Conservation (phyloP, 2,797 vertebrate species). For the Chloroceryle amazona region DNA sequence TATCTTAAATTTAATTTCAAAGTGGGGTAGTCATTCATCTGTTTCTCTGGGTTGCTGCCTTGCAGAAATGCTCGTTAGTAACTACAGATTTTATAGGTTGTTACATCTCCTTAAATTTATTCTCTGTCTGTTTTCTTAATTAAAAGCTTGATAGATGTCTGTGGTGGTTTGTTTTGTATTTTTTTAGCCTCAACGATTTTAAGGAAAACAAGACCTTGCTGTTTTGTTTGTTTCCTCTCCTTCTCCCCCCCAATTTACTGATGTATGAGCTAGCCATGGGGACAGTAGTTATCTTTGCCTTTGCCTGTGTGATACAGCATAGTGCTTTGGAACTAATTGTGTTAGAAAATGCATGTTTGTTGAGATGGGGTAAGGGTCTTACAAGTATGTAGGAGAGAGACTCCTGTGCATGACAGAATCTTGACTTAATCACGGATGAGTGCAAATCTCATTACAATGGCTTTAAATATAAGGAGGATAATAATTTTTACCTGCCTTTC, state of each 20-base stretch:
- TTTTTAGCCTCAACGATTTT: neutral
- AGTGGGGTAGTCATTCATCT: neutral
- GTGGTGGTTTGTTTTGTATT: neutral
- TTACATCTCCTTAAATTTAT: neutral
- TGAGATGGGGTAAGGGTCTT: neutral
- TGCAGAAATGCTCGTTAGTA: neutral
- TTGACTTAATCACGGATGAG: neutral
- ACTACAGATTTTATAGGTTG: neutral
- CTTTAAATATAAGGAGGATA: neutral
- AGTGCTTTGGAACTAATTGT: neutral
- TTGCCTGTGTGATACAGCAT: neutral
- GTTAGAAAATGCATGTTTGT: neutral
- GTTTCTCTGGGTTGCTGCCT: neutral
- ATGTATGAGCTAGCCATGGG: neutral
- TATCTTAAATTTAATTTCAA: neutral
- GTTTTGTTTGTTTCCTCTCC: neutral
- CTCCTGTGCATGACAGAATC: neutral
- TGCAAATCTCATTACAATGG: neutral
- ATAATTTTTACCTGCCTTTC: slow-evolving; percentile 13
- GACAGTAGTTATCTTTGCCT: neutral
- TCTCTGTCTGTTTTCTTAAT: neutral
- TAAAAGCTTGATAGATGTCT: neutral
- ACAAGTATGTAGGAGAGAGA: neutral
- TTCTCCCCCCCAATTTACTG: neutral
- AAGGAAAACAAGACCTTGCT: neutral